Evolutionary conservation across 2,888 invertebrate species (phyloP).

Genomic region (Leptodirus hochenwartii): DNA sequence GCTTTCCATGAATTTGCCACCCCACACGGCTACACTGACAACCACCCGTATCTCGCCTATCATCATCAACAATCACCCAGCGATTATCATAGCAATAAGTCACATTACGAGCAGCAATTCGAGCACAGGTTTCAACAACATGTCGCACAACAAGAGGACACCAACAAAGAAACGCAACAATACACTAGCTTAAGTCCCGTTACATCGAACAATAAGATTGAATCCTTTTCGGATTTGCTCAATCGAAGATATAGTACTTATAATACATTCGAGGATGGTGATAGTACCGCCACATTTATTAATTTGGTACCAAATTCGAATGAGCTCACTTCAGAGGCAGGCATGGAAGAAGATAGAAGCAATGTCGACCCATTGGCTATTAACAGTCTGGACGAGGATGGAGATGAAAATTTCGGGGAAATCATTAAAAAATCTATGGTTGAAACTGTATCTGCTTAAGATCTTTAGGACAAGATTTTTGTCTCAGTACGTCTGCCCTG

Average conservation of each 20-base stretch:
- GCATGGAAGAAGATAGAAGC: constrained; percentile 15
- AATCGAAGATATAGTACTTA: constrained; percentile 34
- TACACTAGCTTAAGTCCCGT: constrained; percentile 52
- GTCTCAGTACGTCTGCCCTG: constrained; percentile 5
- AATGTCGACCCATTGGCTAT: constrained; percentile 16
- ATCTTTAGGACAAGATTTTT: too few relatives aligned
- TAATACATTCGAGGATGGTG: constrained; percentile 31
- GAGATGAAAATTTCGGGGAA: constrained; percentile 69
- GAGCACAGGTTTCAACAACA: constrained; percentile 37
- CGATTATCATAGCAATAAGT: constrained; percentile 26
- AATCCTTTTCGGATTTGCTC: constrained; percentile 46
- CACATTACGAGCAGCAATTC: constrained; percentile 18
- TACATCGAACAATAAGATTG: constrained; percentile 48
- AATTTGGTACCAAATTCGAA: constrained; percentile 14
- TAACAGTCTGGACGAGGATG: constrained; percentile 23
- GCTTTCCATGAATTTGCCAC: too few relatives aligned
- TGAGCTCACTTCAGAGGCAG: constrained; percentile 12
- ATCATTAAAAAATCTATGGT: constrained; percentile 86
- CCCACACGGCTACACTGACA: constrained; percentile 7
- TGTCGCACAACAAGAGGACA: constrained; percentile 19
- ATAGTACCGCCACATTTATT: too few relatives aligned
- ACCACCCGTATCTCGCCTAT: neutral
- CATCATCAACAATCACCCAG: constrained; percentile 6
- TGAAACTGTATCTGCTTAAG: constrained; percentile 71
- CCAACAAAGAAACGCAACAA: constrained; percentile 33